Base-by-base conservation (phyloP, 2,888 invertebrate species). In the Bhutanitis thaidina region DNA sequence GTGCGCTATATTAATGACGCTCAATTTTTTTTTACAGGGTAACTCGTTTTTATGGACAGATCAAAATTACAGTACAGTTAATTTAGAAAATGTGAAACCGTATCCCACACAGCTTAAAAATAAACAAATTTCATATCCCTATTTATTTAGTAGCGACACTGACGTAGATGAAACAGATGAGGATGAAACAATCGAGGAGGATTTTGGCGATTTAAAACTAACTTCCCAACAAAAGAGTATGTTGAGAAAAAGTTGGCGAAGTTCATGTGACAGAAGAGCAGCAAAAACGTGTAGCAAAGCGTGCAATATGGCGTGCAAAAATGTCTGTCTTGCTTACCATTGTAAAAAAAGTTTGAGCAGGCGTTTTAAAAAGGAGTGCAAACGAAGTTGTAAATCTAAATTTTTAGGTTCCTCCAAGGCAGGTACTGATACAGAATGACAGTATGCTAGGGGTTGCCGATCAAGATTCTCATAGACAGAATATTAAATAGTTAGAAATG, bases 301-400 rank as follows among this genome's bases (percentile, higher is more conserved):
- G 0, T 76, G 77, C 20, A 38, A 16, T 4, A 47, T 16, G 1
- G 67, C 75, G 0, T 53, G 53, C 4, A 67, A 60, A 30, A 54
- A 49, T 9, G 56, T 61, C 0, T 80, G 77, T 27, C 7, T 29
- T 0, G 44, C 54, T 0, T 71, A 63, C 30, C 53, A 51, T 7
- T 80, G 79, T 43, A 64, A 47, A 1, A 60, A 34, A 1, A 59
- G 54, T 7, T 56, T 74, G 54, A 77, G 67, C 39, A 66, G 44
- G 1, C 39, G 43, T 0, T 66, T 73, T 1, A 77, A 65, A 48
- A 71, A 57, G 15, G 55, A 66, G 30, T 81, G 81, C 43, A 71
- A 67, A 32, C 51, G 14, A 0, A 57, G 56, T 20, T 80, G 81
- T 45, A 64, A 65, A 43, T 27, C 39, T 1, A 51, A 58, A 44